These are phyloP conservation scores for Luehdorfia chinensis DNA, from an alignment of 1,140 invertebrate species.

Conservation along the genomic window DNA sequence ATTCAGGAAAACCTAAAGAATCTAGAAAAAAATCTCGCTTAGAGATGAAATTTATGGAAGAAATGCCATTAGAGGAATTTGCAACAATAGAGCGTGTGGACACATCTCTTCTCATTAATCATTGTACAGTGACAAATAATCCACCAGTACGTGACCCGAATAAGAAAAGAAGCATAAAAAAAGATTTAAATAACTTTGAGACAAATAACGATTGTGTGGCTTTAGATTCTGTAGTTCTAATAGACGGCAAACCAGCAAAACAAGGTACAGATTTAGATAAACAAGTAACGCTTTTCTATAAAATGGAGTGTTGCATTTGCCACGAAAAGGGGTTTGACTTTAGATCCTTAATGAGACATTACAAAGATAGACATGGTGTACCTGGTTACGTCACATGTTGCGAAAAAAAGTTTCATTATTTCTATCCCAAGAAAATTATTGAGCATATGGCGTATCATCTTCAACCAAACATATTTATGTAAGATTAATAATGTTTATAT, in stretches of 20 bases:
- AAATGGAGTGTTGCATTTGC: conserved; percentile 71
- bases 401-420: conserved; percentile 69
- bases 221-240: conserved; percentile 53
- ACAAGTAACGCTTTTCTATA: conserved; percentile 67
- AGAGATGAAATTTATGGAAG: conserved; percentile 58
- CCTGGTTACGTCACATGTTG: conserved; percentile 68
- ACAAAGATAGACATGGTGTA: conserved; percentile 66
- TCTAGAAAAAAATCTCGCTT: conserved; percentile 43
- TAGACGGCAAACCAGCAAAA: conserved; percentile 60
- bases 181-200: conserved; percentile 19
- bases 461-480: conserved; percentile 69
- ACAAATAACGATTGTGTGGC: conserved; percentile 20
- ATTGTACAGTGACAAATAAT: conserved; percentile 3
- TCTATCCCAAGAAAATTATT: conserved; percentile 69
- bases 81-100: conserved; percentile 55
- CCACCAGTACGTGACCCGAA: conserved; percentile 14
- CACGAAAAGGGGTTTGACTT: conserved; percentile 60
- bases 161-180: conserved; percentile 18
- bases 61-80: conserved; percentile 66
- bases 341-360: conserved; percentile 66
- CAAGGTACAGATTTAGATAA: conserved; percentile 58
- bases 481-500: conserved; percentile 28
- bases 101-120: conserved; percentile 45
- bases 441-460: conserved; percentile 71
- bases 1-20: conserved; percentile 39